Base-by-base conservation (phyloP, 1,140 invertebrate species). In the Caenorhabditis latens region DNA sequence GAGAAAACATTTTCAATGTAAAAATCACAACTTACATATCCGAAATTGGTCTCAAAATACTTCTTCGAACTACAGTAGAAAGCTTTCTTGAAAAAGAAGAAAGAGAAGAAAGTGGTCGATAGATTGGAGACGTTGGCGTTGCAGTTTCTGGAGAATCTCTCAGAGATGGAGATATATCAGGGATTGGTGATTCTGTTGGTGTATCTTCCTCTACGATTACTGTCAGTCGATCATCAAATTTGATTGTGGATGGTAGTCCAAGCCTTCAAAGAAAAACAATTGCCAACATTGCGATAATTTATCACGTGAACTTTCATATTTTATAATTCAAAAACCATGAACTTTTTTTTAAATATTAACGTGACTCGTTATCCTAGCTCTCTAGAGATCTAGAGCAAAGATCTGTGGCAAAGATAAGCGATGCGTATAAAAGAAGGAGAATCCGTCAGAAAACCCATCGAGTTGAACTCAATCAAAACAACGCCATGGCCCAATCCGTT, bases 401-500 rank as follows among this genome's bases (percentile, higher is more conserved):
- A 58, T 16, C 9, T 58, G 19, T 14, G n/a, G 19, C 55, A 58
- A 58, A 58, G 55, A 58, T 11, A 14, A 19, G 1, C 14, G 19
- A n/a, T 19, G n/a, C 19, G 14, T 14, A 58, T 58, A 58, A 58
- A n/a, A 58, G 6, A 58, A 58, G 14, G 19, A n/a, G 19, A 19
- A 58, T 58, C 13, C 14, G 13, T 1, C 55, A 58, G 19, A 7
- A 58, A 58, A 58, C 14, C n/a, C 55, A 19, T n/a, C 13, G 55
- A 58, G 55, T 58, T 58, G 6, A 58, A 58, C 55, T 58, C 55
- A 14, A 19, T 58, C 55, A 58, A 58, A 14, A 58, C 19, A 24
- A 48, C 8, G 75, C 46, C 75, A 85, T 85, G 84, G 84, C 84
- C 24, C 84, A 85, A 65, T 86, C 86, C 79, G 86, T 86, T 32